phyloP scores from a whole-genome alignment of 2,113 vertebrate genomes.

The Tylochromis polylepis region DNA sequence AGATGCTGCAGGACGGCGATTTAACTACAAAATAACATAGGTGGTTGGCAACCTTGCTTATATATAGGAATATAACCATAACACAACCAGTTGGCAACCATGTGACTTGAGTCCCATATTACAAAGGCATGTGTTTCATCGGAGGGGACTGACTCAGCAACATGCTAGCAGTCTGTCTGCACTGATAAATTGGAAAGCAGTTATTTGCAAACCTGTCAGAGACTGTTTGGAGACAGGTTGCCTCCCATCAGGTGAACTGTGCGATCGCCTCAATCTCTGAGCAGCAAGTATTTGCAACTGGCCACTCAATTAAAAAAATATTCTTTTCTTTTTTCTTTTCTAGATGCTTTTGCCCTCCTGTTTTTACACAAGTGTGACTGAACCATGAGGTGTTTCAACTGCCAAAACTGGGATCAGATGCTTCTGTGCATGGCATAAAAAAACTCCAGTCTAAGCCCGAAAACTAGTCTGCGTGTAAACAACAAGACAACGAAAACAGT shows the following conservation, averaged over 20 bases:
- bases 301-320: background rate
- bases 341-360: background rate
- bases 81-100: background rate
- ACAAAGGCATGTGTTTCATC: background rate
- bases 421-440: background rate
- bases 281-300: background rate
- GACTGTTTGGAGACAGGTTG: background rate
- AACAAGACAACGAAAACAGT: background rate
- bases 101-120: background rate
- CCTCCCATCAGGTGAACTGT: background rate
- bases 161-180: background rate
- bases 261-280: background rate
- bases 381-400: background rate
- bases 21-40: background rate
- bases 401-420: background rate
- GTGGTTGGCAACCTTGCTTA: background rate
- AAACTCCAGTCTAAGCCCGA: background rate
- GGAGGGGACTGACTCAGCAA: background rate
- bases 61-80: background rate
- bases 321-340: too few relatives aligned
- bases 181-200: background rate
- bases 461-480: background rate
- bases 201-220: background rate
- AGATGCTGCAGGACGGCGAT: background rate
- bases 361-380: background rate